These are phyloP conservation scores for Lepidocolaptes lacrymiger DNA, from an alignment of 2,797 vertebrate genomes.

Conservation along the genomic window DNA sequence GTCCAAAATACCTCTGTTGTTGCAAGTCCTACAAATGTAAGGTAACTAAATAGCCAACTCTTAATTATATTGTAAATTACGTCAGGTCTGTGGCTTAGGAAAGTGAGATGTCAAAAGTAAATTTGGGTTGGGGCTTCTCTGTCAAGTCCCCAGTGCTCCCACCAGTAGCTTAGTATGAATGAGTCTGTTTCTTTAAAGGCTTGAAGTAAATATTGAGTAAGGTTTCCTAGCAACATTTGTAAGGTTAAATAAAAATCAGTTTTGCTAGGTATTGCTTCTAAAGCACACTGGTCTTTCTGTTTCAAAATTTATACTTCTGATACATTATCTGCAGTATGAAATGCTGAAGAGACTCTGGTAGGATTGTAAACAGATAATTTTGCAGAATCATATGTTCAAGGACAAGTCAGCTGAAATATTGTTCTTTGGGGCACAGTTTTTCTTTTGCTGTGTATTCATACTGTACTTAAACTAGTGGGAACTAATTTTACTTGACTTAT, in stretches of 20 bases:
- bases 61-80: neutral
- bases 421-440: neutral
- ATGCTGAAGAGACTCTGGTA: neutral
- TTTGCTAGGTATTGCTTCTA: conserved; percentile 47
- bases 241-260: conserved; percentile 60
- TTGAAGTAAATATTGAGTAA: conserved; percentile 55
- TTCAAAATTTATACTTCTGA: neutral
- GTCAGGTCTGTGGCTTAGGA: conserved; percentile 20
- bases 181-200: conserved; percentile 54
- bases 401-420: neutral
- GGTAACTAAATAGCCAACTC: neutral
- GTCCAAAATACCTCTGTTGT: neutral
- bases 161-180: conserved; percentile 36
- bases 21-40: neutral
- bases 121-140: neutral
- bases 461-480: neutral
- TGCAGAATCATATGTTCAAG: neutral
- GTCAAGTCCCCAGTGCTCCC: neutral
- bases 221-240: conserved; percentile 70
- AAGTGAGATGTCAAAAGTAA: conserved; percentile 7
- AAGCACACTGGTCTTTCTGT: neutral
- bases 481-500: neutral
- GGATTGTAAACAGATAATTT: neutral
- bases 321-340: neutral
- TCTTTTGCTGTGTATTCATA: neutral